These are phyloP conservation scores for Acheta domesticus DNA, from an alignment of 2,888 invertebrate species.

Conservation along the genomic window DNA sequence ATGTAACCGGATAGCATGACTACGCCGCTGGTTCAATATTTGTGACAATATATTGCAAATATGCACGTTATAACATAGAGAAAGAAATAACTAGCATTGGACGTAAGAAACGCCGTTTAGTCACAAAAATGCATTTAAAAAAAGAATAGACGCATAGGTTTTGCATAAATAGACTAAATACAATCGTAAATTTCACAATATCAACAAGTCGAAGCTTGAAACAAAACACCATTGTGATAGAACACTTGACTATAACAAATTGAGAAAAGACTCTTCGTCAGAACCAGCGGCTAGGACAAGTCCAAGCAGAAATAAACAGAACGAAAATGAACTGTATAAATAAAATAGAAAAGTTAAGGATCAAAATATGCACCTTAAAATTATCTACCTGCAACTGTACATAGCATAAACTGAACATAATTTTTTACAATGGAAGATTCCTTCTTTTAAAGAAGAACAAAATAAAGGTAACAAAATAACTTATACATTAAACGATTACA, in stretches of 20 bases:
- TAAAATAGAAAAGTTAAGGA: slow-evolving; percentile 23
- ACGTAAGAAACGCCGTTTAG: not conserved
- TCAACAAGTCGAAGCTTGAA: too few relatives aligned
- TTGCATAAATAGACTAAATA: not conserved
- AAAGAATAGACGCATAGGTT: not conserved
- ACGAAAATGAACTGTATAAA: slow-evolving; percentile 27
- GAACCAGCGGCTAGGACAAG: slow-evolving; percentile 8
- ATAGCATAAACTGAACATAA: slow-evolving; percentile 25
- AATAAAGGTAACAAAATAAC: slow-evolving; percentile 34
- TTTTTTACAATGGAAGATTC: slow-evolving; percentile 22
- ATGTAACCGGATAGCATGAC: not conserved
- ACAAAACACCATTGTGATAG: too few relatives aligned
- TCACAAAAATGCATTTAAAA: not conserved
- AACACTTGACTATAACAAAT: not conserved
- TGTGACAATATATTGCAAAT: not conserved
- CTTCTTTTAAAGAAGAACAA: slow-evolving; percentile 29
- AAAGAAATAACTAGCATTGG: not conserved
- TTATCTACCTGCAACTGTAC: slow-evolving; percentile 29
- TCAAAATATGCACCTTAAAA: slow-evolving; percentile 29
- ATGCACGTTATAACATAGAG: not conserved
- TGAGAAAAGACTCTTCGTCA: not conserved
- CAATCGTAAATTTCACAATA: too few relatives aligned
- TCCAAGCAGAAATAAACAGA: not conserved
- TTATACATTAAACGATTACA: slow-evolving; percentile 31
- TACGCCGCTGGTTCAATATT: not conserved